A percentile compares a stretch with the other conserved stretches of the same genome.
These are phyloP conservation scores for Actias luna DNA, from an alignment of 2,888 invertebrate species.

Conservation along the genomic window DNA sequence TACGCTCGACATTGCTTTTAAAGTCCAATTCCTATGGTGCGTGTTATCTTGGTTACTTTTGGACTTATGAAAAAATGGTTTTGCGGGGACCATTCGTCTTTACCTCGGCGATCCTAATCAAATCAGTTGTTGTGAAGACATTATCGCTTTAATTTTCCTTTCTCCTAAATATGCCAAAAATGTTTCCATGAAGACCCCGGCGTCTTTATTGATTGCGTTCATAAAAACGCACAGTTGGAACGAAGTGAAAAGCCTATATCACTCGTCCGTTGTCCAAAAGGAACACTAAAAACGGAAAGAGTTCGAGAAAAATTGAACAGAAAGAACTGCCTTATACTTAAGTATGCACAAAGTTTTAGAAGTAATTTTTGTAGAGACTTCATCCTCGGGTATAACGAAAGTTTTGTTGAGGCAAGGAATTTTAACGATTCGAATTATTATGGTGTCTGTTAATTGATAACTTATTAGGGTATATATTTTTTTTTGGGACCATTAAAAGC, in stretches of 20 bases:
- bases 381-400: background rate
- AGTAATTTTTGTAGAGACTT: background rate
- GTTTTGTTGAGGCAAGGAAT: background rate
- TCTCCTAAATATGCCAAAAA: background rate
- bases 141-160: no score
- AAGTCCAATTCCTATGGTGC: background rate
- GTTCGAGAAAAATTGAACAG: background rate
- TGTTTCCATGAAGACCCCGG: background rate
- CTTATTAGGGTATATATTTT: background rate
- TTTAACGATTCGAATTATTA: background rate
- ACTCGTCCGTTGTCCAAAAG: background rate
- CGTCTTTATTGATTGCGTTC: background rate
- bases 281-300: background rate
- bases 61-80: background rate
- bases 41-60: background rate
- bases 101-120: no score
- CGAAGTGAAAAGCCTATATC: background rate
- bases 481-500: no score
- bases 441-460: background rate
- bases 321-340: background rate
- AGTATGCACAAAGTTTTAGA: conserved; percentile 2
- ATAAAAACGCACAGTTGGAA: background rate
- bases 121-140: no score
- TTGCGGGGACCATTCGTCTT: no score
- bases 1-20: background rate